Conservation (phyloP, 2,888 invertebrate genomes). For the Silvanus unidentatus region DNA sequence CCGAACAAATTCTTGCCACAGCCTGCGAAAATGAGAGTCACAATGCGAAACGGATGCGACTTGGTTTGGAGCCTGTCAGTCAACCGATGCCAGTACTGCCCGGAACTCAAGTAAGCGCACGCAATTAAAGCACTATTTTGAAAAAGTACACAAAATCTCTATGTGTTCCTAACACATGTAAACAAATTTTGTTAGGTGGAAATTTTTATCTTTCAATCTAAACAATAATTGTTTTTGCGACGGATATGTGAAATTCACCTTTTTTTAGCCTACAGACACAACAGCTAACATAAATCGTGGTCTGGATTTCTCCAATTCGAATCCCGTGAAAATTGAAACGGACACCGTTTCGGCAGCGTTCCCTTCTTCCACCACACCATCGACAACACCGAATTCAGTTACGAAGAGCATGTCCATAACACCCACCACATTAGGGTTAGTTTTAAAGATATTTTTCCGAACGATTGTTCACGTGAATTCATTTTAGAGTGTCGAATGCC, state of each 20-base stretch:
- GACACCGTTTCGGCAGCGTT: constrained; percentile 39
- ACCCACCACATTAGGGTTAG: constrained; percentile 35
- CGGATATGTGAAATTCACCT: not conserved
- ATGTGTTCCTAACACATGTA: too few species aligned
- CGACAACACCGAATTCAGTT: constrained; percentile 49
- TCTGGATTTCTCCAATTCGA: constrained; percentile 40
- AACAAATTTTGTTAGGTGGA: too few species aligned
- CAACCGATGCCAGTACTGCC: constrained; percentile 79
- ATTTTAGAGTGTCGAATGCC: constrained; percentile 32
- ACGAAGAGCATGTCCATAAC: constrained; percentile 47
- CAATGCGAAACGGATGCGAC: constrained; percentile 94
- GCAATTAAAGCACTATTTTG: too few species aligned
- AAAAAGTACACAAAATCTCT: too few species aligned
- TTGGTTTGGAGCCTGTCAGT: constrained; percentile 90
- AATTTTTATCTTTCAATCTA: not conserved
- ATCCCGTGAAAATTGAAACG: constrained; percentile 41
- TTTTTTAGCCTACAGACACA: constrained; percentile 53
- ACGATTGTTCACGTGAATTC: not conserved
- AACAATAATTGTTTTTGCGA: not conserved
- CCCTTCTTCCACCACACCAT: constrained; percentile 46
- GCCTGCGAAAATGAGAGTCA: constrained; percentile 97
- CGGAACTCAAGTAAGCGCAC: constrained; percentile 56
- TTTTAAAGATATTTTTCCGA: constrained; percentile 5
- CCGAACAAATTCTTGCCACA: constrained; percentile 90
- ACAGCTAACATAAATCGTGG: constrained; percentile 52